phyloP scores from a whole-genome alignment of 2,113 vertebrate genomes.

The Thamnophis sirtalis region DNA sequence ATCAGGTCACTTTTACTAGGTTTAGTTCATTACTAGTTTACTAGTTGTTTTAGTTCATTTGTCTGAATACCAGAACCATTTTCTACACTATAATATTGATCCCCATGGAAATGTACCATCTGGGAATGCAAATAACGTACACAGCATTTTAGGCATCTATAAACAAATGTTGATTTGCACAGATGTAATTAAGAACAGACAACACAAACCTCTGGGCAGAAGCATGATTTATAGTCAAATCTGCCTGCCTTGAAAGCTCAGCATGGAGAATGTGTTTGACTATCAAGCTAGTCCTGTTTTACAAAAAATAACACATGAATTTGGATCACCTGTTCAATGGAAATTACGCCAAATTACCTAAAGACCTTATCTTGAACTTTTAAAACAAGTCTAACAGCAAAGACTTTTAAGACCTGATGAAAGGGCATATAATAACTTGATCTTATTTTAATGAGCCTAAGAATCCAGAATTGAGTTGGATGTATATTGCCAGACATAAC shows the following conservation, averaged over 20 bases:
- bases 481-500: neutral
- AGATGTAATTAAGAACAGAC: conserved; percentile 71
- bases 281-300: conserved; percentile 54
- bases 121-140: conserved; percentile 64
- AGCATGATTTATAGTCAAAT: conserved; percentile 67
- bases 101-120: conserved; percentile 58
- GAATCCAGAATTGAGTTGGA: neutral
- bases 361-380: conserved; percentile 43
- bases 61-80: conserved; percentile 39
- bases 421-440: neutral
- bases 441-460: neutral
- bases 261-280: conserved; percentile 49
- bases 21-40: neutral
- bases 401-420: neutral
- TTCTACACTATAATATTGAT: conserved; percentile 39
- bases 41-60: conserved; percentile 33
- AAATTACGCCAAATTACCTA: conserved; percentile 34
- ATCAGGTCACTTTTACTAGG: neutral
- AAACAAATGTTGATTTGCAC: conserved; percentile 72
- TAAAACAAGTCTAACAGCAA: conserved; percentile 18
- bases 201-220: conserved; percentile 63
- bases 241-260: conserved; percentile 55
- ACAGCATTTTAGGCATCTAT: conserved; percentile 53
- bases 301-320: conserved; percentile 53
- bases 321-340: conserved; percentile 20